phyloP scores from a whole-genome alignment of 1,140 invertebrate species.

The Lepidurus couesii region DNA sequence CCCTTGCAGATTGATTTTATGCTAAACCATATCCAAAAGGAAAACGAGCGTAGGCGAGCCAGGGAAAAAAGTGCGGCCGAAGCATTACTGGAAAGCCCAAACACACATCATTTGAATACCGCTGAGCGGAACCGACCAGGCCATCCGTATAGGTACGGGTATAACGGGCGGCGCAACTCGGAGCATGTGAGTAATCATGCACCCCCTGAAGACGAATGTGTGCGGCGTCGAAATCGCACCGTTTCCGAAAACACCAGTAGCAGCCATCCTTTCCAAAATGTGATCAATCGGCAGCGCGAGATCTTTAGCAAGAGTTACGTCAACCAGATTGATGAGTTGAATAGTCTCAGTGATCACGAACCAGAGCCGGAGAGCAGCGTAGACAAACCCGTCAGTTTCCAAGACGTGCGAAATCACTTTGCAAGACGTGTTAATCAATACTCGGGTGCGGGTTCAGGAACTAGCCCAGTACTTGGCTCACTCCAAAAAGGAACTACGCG shows the following conservation, averaged over 20 bases:
- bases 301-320: conserved; percentile 4
- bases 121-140: conserved; percentile 32
- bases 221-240: conserved; percentile 10
- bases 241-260: neutral
- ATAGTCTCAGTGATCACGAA: neutral
- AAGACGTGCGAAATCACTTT: conserved; percentile 11
- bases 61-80: conserved; percentile 42
- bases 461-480: neutral
- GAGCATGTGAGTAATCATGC: neutral
- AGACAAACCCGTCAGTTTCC: neutral
- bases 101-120: neutral
- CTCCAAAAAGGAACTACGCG: neutral
- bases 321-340: conserved; percentile 2
- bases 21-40: conserved; percentile 44
- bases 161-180: neutral
- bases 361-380: neutral
- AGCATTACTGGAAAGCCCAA: conserved; percentile 23
- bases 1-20: conserved; percentile 71
- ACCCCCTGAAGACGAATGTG: neutral
- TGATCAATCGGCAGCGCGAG: conserved; percentile 3
- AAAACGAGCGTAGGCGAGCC: conserved; percentile 36
- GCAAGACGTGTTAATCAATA: neutral
- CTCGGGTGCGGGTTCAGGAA: neutral
- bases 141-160: conserved; percentile 20
- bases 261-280: neutral